Percentiles rank a stretch among this genome's conserved stretches.
phyloP scores from a whole-genome alignment of 2,113 vertebrate genomes.

The Ictidomys tridecemlineatus region DNA sequence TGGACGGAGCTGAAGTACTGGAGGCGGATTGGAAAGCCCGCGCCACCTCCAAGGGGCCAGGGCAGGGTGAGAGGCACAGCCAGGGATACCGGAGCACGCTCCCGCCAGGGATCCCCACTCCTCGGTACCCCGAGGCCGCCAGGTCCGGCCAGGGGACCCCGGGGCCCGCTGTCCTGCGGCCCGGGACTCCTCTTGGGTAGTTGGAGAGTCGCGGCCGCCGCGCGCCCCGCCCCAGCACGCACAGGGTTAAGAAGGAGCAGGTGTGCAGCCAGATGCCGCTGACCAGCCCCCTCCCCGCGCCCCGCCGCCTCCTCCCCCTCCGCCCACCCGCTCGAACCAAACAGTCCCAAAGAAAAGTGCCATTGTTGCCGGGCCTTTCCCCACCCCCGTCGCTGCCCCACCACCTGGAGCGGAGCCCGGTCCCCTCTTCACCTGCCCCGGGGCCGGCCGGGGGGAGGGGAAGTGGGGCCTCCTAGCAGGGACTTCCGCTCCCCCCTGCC shows the following conservation, averaged over 20 bases:
- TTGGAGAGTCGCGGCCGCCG: not conserved
- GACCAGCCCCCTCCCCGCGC: constrained; percentile 61
- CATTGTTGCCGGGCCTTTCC: constrained; percentile 85
- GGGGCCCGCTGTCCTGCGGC: not conserved
- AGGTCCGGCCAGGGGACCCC: constrained; percentile 39
- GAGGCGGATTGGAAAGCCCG: not conserved
- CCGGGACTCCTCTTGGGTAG: not conserved
- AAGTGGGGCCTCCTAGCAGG: constrained; percentile 50
- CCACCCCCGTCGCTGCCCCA: constrained; percentile 77
- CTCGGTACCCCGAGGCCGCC: not conserved
- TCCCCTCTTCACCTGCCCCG: constrained; percentile 83
- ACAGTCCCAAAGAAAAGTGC: constrained; percentile 82
- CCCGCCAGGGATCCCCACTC: not conserved
- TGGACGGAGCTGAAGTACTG: not conserved
- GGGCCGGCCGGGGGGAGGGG: constrained; percentile 53
- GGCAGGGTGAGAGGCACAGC: not conserved
- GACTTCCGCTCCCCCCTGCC: constrained; percentile 55
- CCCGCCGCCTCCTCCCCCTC: constrained; percentile 74
- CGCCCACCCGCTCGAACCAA: constrained; percentile 81
- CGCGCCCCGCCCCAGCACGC: constrained; percentile 16
- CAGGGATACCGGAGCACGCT: not conserved
- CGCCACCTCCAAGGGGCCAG: not conserved
- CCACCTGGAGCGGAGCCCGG: constrained; percentile 84
- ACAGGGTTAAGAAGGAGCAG: constrained; percentile 83
- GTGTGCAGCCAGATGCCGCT: constrained; percentile 83